Conservation (phyloP, 53 echinoderm and acorn worm species). For the Echinarachnius parma region DNA sequence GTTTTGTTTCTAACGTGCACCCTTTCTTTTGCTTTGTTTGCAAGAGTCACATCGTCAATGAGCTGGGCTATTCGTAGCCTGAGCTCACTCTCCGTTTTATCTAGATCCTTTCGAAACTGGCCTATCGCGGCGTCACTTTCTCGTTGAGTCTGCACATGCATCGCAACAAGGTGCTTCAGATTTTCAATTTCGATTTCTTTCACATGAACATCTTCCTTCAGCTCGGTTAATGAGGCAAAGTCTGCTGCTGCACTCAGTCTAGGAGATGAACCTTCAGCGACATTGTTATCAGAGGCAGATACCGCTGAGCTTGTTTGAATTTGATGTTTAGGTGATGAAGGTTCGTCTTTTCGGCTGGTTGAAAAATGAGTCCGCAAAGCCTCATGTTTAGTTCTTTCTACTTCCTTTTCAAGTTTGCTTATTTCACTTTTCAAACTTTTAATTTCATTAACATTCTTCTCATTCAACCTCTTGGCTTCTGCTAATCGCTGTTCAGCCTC, state of each 20-base stretch:
- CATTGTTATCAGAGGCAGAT: background rate
- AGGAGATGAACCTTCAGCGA: background rate
- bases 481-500: conserved; percentile 30
- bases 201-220: conserved; percentile 38
- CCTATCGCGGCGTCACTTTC: conserved; percentile 22
- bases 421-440: conserved; percentile 30
- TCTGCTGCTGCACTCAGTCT: conserved; percentile 2
- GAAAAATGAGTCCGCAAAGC: conserved; percentile 21
- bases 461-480: conserved; percentile 18
- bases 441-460: conserved; percentile 36
- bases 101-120: conserved; percentile 32
- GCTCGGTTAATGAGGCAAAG: conserved; percentile 9
- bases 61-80: conserved; percentile 14
- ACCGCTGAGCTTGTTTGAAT: too few species aligned
- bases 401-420: conserved; percentile 16
- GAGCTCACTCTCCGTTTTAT: conserved; percentile 33
- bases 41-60: conserved; percentile 46
- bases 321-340: conserved; percentile 6
- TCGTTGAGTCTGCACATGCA: conserved; percentile 33
- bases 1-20: conserved; percentile 55
- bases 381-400: conserved; percentile 14
- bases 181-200: conserved; percentile 48
- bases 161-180: conserved; percentile 26
- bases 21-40: conserved; percentile 51
- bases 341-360: conserved; percentile 14